Conservation (phyloP, 2,113 vertebrate species). For the Malurus elegans region DNA sequence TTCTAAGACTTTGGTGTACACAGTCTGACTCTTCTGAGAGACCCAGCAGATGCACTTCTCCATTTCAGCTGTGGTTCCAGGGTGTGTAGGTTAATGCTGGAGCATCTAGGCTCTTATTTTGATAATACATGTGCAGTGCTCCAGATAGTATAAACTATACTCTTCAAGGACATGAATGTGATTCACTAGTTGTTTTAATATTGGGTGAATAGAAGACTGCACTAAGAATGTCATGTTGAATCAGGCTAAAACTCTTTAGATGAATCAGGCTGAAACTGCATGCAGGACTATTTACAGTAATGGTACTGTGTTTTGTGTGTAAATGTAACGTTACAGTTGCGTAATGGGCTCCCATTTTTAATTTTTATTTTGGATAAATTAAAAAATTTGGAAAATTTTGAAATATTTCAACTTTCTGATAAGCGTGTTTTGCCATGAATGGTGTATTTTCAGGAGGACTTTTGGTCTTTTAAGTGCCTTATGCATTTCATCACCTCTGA, state of each 20-base stretch:
- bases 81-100: background rate
- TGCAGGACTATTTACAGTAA: background rate
- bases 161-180: background rate
- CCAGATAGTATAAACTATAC: background rate
- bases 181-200: background rate
- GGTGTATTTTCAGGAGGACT: background rate
- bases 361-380: background rate
- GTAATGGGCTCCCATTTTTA: background rate
- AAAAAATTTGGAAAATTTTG: background rate
- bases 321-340: background rate
- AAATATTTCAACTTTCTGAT: background rate
- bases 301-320: background rate
- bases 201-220: background rate
- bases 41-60: fast-evolving
- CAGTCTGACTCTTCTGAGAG: background rate
- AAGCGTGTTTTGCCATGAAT: background rate
- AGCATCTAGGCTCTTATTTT: background rate
- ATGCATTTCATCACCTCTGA: background rate
- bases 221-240: background rate
- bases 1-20: background rate
- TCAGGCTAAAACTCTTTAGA: background rate
- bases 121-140: background rate
- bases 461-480: background rate
- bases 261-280: background rate
- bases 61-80: background rate